A percentile compares a stretch with the other conserved stretches of the same genome.
Conservation (phyloP, 2,888 invertebrate genomes). For the Calameuta pallipes region DNA sequence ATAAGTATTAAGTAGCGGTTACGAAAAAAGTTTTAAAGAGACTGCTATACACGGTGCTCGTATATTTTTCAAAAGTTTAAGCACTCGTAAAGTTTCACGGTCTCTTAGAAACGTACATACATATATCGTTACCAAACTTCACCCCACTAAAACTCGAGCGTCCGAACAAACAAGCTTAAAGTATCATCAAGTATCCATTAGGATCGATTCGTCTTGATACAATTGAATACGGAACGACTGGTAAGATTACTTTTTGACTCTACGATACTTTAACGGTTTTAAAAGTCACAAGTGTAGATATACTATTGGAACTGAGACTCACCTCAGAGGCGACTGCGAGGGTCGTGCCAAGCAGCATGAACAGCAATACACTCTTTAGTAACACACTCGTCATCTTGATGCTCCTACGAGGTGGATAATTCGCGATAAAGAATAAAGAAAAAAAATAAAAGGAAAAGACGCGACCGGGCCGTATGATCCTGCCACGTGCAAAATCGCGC, state of each 20-base stretch:
- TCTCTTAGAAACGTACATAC: background rate
- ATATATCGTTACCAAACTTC: background rate
- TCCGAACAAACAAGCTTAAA: background rate
- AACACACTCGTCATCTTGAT: conserved; percentile 33
- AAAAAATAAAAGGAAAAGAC: background rate
- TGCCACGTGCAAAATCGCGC: background rate
- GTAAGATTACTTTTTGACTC: background rate
- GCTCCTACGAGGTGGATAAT: background rate
- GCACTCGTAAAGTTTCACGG: background rate
- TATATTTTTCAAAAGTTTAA: background rate
- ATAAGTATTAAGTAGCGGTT: background rate
- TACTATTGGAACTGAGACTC: conserved; percentile 26
- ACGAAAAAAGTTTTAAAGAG: background rate
- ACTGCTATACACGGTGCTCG: background rate
- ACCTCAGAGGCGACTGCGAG: conserved; percentile 40
- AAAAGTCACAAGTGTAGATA: background rate
- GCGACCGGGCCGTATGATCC: background rate
- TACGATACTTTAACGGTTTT: background rate
- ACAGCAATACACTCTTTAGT: conserved; percentile 40
- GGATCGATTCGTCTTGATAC: background rate
- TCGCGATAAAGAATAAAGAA: background rate
- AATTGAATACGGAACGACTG: background rate
- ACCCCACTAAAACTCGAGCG: background rate
- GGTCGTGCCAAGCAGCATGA: conserved; percentile 33
- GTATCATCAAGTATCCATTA: background rate